Evolutionary conservation across 2,797 vertebrate genomes (phyloP).

Genomic region (Rhinichthys osculus): DNA sequence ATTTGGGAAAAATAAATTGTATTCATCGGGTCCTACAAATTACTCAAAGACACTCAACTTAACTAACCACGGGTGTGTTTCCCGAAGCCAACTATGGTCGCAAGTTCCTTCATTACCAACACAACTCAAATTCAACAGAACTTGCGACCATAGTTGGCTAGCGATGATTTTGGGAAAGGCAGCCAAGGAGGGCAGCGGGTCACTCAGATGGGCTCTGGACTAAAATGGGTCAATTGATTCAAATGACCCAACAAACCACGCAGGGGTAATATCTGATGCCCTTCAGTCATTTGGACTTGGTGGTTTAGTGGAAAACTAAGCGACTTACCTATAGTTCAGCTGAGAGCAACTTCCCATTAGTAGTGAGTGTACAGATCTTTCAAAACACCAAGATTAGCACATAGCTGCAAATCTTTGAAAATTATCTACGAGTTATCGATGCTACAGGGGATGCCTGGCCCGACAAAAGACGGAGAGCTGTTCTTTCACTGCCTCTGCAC

Average conservation of each 20-base stretch:
- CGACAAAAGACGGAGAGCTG: too few relatives aligned
- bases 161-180: background rate
- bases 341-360: background rate
- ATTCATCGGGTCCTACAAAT: background rate
- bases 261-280: background rate
- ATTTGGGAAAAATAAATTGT: background rate
- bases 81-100: background rate
- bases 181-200: slow-evolving; percentile 65
- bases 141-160: background rate
- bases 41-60: background rate
- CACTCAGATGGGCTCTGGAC: background rate
- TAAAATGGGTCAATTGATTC: background rate
- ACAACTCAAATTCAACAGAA: background rate
- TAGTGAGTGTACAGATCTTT: background rate
- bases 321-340: background rate
- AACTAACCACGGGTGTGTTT: background rate
- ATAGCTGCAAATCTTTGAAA: too few relatives aligned
- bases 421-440: too few relatives aligned
- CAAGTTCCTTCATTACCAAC: background rate
- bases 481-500: too few relatives aligned
- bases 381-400: background rate
- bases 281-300: background rate
- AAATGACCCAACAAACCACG: background rate
- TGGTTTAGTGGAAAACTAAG: background rate
- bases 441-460: too few relatives aligned